Evolutionary conservation across 2,113 vertebrate genomes (phyloP), one percentile per base, ranked within the genome.

Genomic region (Probosciger aterrimus): DNA sequence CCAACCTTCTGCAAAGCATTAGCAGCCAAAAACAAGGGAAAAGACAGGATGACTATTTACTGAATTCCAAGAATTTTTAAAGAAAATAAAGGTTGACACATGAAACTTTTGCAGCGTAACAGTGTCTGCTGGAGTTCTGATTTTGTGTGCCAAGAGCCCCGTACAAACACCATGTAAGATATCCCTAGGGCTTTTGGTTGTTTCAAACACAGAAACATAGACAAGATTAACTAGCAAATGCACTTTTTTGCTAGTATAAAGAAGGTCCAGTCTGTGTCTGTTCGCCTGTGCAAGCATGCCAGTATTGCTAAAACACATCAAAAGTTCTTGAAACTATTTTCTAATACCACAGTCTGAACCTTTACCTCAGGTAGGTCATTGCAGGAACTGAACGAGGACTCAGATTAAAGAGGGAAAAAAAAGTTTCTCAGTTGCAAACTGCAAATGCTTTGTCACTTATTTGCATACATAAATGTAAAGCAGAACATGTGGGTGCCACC

Each of bases 1-100:
- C 88, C 90, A 93, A 73, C 90, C 84, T 95, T 96, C 98, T 98
- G 97, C 92, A 95, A 96, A 95, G 49, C 85, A 96, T 97, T 97
- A 97, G 85, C 87, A 95, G 65, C 59, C 90, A 81, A 89, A 94
- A 93, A 74, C 77, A 68, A 95, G 79, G 39, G 49, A 90, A 87
- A 78, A 70, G 90, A 28, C 35, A 77, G 35, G 67, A 77, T 8
- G 37, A 52, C 46, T 41, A 20, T 1, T 64, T 71, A 95, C 63
- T 95, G 46, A 88, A 91, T 93, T 75, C 77, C 80, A 88, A 82
- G 35, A 71, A 90, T 82, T 89, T 91, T 79, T 44, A 62, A 68
- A 83, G 86, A 94, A 95, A 95, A 88, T 75, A 86, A 43, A 71
- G 27, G 27, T 35, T 82, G 65, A 84, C 69, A 67, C 41, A 14